Conservation (phyloP, 1,140 invertebrate species). For the Hyles vespertilio region DNA sequence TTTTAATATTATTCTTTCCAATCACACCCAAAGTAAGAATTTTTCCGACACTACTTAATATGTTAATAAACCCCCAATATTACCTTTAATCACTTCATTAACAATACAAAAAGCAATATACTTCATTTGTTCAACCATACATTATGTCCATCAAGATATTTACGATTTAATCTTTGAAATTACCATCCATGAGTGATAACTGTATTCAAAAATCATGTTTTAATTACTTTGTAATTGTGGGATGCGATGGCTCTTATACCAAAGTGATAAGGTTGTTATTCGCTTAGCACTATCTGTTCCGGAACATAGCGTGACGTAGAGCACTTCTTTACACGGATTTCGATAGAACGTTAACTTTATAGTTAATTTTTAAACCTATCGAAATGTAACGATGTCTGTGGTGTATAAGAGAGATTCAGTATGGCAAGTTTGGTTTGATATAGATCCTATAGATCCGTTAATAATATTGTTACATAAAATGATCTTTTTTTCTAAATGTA, state of each 20-base stretch:
- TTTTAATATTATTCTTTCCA: too few species aligned
- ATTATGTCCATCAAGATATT: conserved; percentile 6
- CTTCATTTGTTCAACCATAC: conserved; percentile 5
- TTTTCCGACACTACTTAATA: too few species aligned
- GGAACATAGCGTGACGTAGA: conserved; percentile 20
- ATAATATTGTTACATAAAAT: too few species aligned
- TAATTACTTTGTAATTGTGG: conserved; percentile 4
- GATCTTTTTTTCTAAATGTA: too few species aligned
- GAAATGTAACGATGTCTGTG: background rate
- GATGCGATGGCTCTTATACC: too few species aligned
- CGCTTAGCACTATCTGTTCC: background rate
- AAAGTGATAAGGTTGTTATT: too few species aligned
- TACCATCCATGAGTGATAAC: conserved; percentile 8
- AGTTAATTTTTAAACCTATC: conserved; percentile 11
- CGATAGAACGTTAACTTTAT: conserved; percentile 14
- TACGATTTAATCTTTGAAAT: conserved; percentile 9
- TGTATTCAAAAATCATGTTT: conserved; percentile 6
- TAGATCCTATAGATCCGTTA: too few species aligned
- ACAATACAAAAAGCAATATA: conserved; percentile 7
- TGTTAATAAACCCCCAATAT: too few species aligned
- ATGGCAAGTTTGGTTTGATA: background rate
- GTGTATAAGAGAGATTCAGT: background rate
- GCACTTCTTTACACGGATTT: conserved; percentile 26
- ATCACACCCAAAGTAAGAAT: too few species aligned
- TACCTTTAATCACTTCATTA: conserved; percentile 1